Evolutionary conservation across 2,113 vertebrate genomes (phyloP).

Genomic region (Toxotes chatareus): DNA sequence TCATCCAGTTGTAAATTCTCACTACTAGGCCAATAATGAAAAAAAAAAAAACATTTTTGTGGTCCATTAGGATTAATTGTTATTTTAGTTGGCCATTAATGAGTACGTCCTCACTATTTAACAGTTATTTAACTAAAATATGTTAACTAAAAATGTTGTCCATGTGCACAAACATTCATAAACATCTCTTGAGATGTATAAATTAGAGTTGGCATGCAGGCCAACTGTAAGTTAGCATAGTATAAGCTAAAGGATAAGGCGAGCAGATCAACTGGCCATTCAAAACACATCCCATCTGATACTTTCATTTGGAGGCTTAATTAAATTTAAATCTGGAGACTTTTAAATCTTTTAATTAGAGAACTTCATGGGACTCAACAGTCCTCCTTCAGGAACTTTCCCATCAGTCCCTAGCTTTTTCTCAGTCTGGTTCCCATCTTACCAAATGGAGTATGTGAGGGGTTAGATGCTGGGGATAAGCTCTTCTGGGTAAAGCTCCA

Average conservation of each 20-base stretch:
- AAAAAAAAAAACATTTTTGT: not conserved
- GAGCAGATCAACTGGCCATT: not conserved
- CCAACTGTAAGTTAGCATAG: not conserved
- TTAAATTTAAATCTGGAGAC: not conserved
- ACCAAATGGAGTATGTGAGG: slow-evolving; percentile 56
- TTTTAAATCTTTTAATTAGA: slow-evolving; percentile 32
- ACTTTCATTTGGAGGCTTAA: not conserved
- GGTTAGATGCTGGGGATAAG: slow-evolving; percentile 75
- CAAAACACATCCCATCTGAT: not conserved
- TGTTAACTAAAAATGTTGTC: not conserved
- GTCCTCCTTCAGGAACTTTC: slow-evolving; percentile 43
- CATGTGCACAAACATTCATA: not conserved
- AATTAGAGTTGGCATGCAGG: not conserved
- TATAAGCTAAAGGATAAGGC: not conserved
- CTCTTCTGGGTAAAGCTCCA: slow-evolving; percentile 86
- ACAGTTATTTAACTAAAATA: not conserved
- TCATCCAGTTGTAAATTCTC: not conserved
- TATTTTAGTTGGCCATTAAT: not conserved
- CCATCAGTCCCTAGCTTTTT: slow-evolving; percentile 49
- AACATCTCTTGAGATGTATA: not conserved
- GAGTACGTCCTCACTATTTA: too few relatives aligned
- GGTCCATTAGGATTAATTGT: not conserved
- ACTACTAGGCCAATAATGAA: too few relatives aligned
- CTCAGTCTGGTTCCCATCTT: slow-evolving; percentile 62
- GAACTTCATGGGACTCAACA: slow-evolving; percentile 22